Conservation (phyloP, 2,888 invertebrate species). For the Drosophila greeni region DNA sequence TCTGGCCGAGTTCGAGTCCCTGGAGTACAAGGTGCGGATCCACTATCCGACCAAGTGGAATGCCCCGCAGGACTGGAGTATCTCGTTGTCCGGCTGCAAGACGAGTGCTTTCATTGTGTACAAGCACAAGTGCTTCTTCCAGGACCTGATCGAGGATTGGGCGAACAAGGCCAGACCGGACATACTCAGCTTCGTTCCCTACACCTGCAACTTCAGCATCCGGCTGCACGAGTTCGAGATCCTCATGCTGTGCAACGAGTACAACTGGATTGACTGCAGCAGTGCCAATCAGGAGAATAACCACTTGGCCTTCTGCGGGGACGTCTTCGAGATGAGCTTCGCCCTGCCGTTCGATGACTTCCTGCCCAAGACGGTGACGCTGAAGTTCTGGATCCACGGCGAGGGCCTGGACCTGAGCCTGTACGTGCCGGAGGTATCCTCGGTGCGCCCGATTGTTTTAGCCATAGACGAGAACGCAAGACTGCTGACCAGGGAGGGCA, state of each 20-base stretch:
- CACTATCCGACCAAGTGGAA: slow-evolving; percentile 97
- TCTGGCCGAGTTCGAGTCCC: slow-evolving; percentile 94
- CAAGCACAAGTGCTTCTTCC: slow-evolving; percentile 97
- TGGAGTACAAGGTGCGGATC: slow-evolving; percentile 89
- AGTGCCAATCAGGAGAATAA: slow-evolving; percentile 97
- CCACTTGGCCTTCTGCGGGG: slow-evolving; percentile 95
- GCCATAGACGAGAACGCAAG: slow-evolving; percentile 93
- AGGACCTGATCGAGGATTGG: slow-evolving; percentile 98
- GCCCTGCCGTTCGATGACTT: slow-evolving; percentile 97
- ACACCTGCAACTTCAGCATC: slow-evolving; percentile 95
- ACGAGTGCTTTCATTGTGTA: slow-evolving; percentile 95
- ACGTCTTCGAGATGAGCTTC: slow-evolving; percentile 94
- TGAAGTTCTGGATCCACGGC: slow-evolving; percentile 96
- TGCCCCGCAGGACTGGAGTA: slow-evolving; percentile 96
- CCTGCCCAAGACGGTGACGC: slow-evolving; percentile 91
- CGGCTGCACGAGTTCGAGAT: slow-evolving; percentile 96
- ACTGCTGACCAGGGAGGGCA: slow-evolving; percentile 88
- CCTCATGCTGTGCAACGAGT: slow-evolving; percentile 94
- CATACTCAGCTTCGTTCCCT: slow-evolving; percentile 96
- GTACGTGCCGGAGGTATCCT: slow-evolving; percentile 94
- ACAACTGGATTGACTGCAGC: slow-evolving; percentile 99
- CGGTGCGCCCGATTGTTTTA: slow-evolving; percentile 88
- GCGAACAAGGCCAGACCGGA: slow-evolving; percentile 95
- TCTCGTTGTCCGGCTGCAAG: slow-evolving; percentile 95
- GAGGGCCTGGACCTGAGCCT: slow-evolving; percentile 94